phyloP scores from a whole-genome alignment of 2,113 vertebrate genomes.

The Arizona elegans region DNA sequence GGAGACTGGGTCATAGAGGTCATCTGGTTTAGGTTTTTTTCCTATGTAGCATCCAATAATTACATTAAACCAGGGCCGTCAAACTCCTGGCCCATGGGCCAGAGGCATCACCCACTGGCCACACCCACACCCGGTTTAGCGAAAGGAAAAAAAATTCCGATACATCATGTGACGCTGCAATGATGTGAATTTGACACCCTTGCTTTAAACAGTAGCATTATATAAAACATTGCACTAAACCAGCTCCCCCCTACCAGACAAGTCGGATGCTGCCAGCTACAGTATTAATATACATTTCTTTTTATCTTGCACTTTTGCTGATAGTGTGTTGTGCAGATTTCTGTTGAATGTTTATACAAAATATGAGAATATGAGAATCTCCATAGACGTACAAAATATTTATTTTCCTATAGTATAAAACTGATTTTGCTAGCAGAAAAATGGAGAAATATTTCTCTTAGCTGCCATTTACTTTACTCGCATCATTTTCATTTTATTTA shows the following conservation, averaged over 20 bases:
- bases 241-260: neutral
- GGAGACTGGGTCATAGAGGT: neutral
- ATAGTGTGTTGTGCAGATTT: neutral
- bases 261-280: neutral
- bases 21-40: neutral
- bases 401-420: neutral
- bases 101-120: too few species aligned
- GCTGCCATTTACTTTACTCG: neutral
- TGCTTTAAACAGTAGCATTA: neutral
- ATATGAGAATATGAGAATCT: neutral
- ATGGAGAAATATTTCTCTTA: neutral
- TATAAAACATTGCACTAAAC: neutral
- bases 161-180: too few species aligned
- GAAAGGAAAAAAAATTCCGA: too few species aligned
- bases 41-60: neutral
- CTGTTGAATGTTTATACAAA: neutral
- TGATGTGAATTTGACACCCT: too few species aligned
- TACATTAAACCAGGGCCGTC: neutral
- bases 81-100: too few species aligned
- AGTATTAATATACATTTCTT: neutral
- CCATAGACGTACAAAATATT: neutral
- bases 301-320: neutral
- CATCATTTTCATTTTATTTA: neutral
- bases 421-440: neutral
- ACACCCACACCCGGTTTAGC: too few species aligned